Conservation (phyloP, 1,140 invertebrate genomes). For the Caenorhabditis briggsae region DNA sequence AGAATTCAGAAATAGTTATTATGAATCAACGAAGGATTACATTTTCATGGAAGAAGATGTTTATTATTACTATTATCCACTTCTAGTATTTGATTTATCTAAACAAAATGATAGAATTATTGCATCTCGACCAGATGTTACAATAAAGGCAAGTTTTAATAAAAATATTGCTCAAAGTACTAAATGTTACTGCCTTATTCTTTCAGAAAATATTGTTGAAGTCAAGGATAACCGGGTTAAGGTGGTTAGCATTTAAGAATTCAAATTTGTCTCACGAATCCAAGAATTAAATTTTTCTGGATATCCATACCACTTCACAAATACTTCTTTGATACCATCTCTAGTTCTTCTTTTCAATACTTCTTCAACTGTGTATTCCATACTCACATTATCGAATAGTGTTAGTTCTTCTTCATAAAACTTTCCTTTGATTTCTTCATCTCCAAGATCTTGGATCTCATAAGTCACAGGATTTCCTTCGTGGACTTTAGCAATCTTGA, state of each 20-base stretch:
- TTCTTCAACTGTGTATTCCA: conserved; percentile 57
- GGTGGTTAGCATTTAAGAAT: conserved; percentile 51
- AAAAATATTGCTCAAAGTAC: conserved; percentile 62
- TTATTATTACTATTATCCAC: conserved; percentile 66
- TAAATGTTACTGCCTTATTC: conserved; percentile 61
- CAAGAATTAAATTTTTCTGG: conserved; percentile 57
- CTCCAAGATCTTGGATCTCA: conserved; percentile 20
- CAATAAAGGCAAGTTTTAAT: conserved; percentile 62
- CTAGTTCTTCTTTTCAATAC: conserved; percentile 27
- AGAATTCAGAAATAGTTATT: conserved; percentile 69
- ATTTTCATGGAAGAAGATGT: conserved; percentile 68
- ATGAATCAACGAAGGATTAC: conserved; percentile 63
- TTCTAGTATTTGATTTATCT: conserved; percentile 65
- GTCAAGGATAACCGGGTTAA: conserved; percentile 63
- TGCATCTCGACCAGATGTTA: conserved; percentile 63
- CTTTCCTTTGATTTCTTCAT: conserved; percentile 59
- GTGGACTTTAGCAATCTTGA: conserved; percentile 68
- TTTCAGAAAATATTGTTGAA: conserved; percentile 64
- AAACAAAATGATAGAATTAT: conserved; percentile 69
- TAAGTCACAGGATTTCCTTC: neutral
- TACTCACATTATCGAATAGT: conserved; percentile 43
- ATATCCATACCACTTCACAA: conserved; percentile 60
- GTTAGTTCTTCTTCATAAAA: conserved; percentile 59
- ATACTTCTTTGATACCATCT: conserved; percentile 39
- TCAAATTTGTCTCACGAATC: conserved; percentile 4